Conservation (phyloP, 2,113 vertebrate genomes). For the Thomomys bottae region DNA sequence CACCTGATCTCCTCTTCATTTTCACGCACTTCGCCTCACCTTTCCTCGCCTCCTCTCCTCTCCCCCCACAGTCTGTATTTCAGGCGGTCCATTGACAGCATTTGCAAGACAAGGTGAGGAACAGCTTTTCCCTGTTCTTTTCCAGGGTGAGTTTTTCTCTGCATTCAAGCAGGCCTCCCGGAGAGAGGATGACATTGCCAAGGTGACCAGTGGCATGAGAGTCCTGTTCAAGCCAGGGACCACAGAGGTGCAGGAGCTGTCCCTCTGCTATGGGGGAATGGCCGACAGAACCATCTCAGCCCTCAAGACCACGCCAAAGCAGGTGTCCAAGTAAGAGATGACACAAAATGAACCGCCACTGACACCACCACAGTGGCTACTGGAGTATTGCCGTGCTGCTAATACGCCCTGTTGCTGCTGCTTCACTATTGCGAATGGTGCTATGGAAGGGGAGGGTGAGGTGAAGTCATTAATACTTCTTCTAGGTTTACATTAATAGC, state of each 20-base stretch:
- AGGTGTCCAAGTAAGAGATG: slow-evolving; percentile 87
- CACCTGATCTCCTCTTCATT: too few species aligned
- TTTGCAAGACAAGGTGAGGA: not conserved
- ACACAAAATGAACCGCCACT: rapidly evolving
- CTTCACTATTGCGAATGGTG: too few species aligned
- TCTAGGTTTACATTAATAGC: too few species aligned
- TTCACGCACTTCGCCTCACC: too few species aligned
- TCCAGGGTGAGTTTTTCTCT: slow-evolving; percentile 93
- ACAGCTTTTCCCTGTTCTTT: slow-evolving; percentile 41
- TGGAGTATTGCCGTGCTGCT: too few species aligned
- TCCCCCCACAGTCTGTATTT: not conserved
- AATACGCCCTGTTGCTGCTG: not conserved
- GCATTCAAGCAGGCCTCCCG: slow-evolving; percentile 96
- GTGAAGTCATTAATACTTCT: too few species aligned
- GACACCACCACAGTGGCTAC: rapidly evolving
- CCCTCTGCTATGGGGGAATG: slow-evolving; percentile 96
- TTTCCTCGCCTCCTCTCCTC: too few species aligned
- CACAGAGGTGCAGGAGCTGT: slow-evolving; percentile 86
- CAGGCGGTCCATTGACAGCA: not conserved
- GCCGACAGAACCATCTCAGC: slow-evolving; percentile 91
- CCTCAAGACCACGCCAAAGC: slow-evolving; percentile 84
- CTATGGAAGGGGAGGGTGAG: too few species aligned
- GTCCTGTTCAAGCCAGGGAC: slow-evolving; percentile 88
- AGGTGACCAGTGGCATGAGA: slow-evolving; percentile 95
- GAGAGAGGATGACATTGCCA: slow-evolving; percentile 96